Conservation (phyloP, 2,113 vertebrate genomes). For the Rhinopomastus cyanomelas region DNA sequence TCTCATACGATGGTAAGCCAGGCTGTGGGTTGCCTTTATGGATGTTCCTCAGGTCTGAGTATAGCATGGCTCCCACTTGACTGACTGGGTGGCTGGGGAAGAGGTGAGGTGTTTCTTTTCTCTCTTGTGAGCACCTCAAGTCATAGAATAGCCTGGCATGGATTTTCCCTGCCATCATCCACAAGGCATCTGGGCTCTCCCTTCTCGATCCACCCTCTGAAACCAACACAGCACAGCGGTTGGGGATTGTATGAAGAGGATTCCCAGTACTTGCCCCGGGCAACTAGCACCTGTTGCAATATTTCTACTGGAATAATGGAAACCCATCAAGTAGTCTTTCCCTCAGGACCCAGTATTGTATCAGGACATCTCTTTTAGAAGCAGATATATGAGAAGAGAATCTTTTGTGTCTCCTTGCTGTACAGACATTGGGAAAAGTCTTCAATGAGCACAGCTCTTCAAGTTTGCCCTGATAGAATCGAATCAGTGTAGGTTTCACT, state of each 20-base stretch:
- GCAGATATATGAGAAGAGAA: background rate
- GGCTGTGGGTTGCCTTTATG: background rate
- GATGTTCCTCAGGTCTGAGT: background rate
- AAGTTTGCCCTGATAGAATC: background rate
- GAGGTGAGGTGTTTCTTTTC: background rate
- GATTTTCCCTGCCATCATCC: background rate
- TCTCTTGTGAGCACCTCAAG: background rate
- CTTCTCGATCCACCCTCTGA: background rate
- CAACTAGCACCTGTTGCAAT: background rate
- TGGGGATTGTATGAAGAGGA: background rate
- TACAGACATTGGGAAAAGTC: background rate
- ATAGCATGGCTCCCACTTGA: background rate
- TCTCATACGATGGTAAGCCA: background rate
- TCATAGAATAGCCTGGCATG: background rate
- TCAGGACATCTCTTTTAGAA: background rate
- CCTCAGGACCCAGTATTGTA: background rate
- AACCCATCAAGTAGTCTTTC: background rate
- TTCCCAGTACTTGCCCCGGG: background rate
- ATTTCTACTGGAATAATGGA: background rate
- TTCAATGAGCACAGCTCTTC: background rate
- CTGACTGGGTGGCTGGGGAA: background rate
- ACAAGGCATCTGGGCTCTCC: background rate
- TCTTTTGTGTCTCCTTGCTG: background rate
- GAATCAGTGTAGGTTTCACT: background rate
- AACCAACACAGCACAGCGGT: background rate